These are phyloP conservation scores for Mamestra configurata DNA, from an alignment of 1,140 invertebrate genomes.

Conservation along the genomic window DNA sequence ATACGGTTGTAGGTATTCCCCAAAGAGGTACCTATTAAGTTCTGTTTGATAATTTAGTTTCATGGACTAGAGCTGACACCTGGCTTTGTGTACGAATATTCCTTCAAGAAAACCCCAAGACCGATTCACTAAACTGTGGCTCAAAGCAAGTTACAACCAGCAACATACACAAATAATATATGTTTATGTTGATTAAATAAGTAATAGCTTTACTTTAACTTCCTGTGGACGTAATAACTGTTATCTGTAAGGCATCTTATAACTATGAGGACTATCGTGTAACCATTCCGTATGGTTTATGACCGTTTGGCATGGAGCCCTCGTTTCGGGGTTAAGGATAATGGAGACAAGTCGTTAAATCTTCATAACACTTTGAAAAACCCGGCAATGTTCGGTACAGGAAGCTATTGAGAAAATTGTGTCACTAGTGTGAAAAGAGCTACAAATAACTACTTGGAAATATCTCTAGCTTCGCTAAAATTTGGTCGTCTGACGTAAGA, in stretches of 20 bases:
- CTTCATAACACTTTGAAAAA: conserved; percentile 42
- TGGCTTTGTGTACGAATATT: too few relatives aligned
- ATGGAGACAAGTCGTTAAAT: conserved; percentile 39
- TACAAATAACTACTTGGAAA: too few relatives aligned
- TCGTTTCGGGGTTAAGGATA: conserved; percentile 27
- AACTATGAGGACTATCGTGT: conserved; percentile 25
- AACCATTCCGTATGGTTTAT: conserved; percentile 31
- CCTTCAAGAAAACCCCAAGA: too few relatives aligned
- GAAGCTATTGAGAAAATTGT: conserved; percentile 35
- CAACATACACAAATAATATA: background rate
- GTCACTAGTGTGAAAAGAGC: background rate
- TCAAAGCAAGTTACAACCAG: background rate
- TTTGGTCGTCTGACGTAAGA: too few relatives aligned
- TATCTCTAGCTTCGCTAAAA: too few relatives aligned
- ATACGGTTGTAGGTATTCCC: too few relatives aligned
- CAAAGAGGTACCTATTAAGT: too few relatives aligned
- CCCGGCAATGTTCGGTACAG: conserved; percentile 21
- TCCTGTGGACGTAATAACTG: background rate
- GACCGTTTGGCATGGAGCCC: conserved; percentile 23
- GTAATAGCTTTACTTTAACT: too few relatives aligned
- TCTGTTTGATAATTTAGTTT: too few relatives aligned
- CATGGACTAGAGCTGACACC: background rate
- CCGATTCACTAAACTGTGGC: too few relatives aligned
- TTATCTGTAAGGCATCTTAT: background rate
- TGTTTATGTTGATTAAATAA: conserved; percentile 4